A percentile compares a stretch with the other conserved stretches of the same genome.
phyloP scores from a whole-genome alignment of 2,113 vertebrate species.

The Actenoides hombroni region DNA sequence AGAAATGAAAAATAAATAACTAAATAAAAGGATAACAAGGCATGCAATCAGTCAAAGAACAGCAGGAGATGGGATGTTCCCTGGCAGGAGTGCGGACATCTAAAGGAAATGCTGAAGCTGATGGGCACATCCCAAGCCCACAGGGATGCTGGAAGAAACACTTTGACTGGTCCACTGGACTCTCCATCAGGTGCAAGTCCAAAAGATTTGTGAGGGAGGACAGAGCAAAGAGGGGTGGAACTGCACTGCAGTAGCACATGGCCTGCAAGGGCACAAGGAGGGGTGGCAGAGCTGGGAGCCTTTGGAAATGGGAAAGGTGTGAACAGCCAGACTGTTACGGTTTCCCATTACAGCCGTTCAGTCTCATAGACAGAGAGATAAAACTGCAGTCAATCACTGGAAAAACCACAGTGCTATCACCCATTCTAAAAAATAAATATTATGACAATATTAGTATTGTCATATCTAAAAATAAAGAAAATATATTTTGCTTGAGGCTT shows the following conservation, averaged over 20 bases:
- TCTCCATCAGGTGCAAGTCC: not conserved
- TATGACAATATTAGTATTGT: not conserved
- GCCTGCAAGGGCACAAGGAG: not conserved
- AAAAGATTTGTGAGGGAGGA: not conserved
- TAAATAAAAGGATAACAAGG: not conserved
- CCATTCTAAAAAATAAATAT: not conserved
- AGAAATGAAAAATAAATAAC: not conserved
- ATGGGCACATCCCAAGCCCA: not conserved
- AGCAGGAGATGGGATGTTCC: not conserved
- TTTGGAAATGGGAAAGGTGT: not conserved
- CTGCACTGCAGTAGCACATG: fast-evolving
- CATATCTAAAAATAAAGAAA: not conserved
- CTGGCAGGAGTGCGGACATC: not conserved
- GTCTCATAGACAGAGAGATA: not conserved
- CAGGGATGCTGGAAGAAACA: not conserved
- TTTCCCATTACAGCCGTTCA: not conserved
- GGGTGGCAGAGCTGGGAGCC: not conserved
- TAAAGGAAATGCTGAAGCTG: not conserved
- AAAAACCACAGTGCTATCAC: not conserved
- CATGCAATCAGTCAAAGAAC: not conserved
- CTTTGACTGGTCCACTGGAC: not conserved
- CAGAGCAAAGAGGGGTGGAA: not conserved
- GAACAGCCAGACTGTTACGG: not conserved
- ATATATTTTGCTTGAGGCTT: not conserved
- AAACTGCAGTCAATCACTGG: not conserved